These are phyloP conservation scores for Holacanthella duospinosa DNA, from an alignment of 2,888 invertebrate genomes.

Conservation along the genomic window DNA sequence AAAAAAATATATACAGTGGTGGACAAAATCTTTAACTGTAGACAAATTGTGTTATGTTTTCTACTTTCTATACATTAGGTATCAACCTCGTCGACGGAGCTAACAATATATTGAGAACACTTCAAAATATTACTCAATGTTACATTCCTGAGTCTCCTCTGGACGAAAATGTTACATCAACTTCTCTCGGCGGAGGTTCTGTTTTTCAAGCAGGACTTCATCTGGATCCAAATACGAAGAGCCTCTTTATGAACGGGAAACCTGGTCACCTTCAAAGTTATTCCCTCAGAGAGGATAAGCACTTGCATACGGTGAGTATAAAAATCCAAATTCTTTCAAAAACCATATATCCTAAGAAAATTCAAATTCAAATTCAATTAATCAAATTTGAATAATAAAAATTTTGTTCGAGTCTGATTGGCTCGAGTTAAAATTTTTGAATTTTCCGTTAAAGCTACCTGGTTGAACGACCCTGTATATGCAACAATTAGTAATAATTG, in stretches of 20 bases:
- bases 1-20: too few species aligned
- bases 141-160: conserved; percentile 44
- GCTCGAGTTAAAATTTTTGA: too few species aligned
- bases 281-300: conserved; percentile 52
- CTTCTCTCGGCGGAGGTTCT: conserved; percentile 41
- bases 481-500: too few species aligned
- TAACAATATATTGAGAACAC: conserved; percentile 47
- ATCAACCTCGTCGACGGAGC: conserved; percentile 42
- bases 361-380: too few species aligned
- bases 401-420: too few species aligned
- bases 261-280: conserved; percentile 66
- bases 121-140: conserved; percentile 59
- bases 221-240: conserved; percentile 54
- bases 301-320: conserved; percentile 59
- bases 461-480: too few species aligned
- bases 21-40: too few species aligned
- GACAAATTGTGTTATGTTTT: too few species aligned
- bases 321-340: neutral
- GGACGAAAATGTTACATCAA: conserved; percentile 44
- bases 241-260: conserved; percentile 60
- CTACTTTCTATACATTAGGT: conserved; percentile 38
- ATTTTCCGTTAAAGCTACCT: too few species aligned
- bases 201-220: conserved; percentile 42
- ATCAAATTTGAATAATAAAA: too few species aligned
- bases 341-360: neutral